These are phyloP conservation scores for Leuciscus waleckii DNA, from an alignment of 2,797 vertebrate genomes.

Conservation along the genomic window DNA sequence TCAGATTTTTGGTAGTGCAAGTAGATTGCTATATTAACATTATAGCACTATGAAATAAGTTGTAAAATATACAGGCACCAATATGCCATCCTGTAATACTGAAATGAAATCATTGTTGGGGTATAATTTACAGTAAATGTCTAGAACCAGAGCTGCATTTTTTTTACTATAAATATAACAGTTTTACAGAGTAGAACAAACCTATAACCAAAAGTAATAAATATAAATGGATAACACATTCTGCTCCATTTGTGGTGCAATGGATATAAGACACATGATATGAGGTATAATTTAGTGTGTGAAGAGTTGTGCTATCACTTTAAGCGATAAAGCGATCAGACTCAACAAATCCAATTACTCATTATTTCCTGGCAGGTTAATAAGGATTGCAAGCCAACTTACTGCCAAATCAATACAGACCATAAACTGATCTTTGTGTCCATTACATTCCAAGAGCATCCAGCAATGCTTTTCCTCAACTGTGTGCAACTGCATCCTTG, in stretches of 20 bases:
- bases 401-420: constrained; percentile 9
- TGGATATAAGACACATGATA: background rate
- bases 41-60: background rate
- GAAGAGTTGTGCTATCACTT: background rate
- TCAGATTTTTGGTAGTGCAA: background rate
- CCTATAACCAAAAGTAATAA: background rate
- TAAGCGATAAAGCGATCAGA: no score
- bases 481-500: background rate
- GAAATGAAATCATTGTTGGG: background rate
- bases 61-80: background rate
- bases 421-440: constrained; percentile 11
- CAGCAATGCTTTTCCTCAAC: background rate
- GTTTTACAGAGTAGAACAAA: background rate
- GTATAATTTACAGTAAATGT: background rate
- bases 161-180: background rate
- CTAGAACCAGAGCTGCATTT: background rate
- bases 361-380: background rate
- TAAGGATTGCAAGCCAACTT: constrained; percentile 4
- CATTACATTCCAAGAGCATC: background rate
- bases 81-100: background rate
- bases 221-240: background rate
- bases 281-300: background rate
- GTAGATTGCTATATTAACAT: background rate
- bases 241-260: background rate
- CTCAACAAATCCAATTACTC: background rate